These are phyloP conservation scores for Oreochromis tanganicae DNA, from an alignment of 2,113 vertebrate genomes.

Conservation along the genomic window DNA sequence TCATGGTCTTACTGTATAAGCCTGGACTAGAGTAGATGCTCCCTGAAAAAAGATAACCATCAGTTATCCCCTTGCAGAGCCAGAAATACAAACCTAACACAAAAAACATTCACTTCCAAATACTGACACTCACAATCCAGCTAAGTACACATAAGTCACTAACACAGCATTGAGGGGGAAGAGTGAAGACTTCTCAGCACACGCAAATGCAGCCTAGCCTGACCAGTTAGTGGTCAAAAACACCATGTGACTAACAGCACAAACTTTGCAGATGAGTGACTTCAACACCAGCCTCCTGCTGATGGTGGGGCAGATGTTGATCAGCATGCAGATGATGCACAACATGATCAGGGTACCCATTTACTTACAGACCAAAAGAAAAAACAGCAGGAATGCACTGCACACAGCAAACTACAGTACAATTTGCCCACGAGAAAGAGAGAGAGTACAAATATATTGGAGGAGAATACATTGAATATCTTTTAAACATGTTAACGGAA, in stretches of 20 bases:
- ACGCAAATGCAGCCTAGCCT: constrained; percentile 40
- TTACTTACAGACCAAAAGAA: constrained; percentile 7
- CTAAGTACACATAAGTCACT: not conserved
- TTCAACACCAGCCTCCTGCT: constrained; percentile 23
- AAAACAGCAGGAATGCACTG: constrained; percentile 28
- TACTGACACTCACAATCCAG: not conserved
- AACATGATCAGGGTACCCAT: constrained; percentile 4
- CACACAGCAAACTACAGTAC: constrained; percentile 55
- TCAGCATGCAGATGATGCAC: constrained; percentile 57
- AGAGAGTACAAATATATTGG: not conserved
- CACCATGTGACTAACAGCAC: constrained; percentile 34
- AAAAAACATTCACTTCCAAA: not conserved
- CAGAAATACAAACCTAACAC: not conserved
- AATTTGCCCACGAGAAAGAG: constrained; percentile 18
- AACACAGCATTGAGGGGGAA: not conserved
- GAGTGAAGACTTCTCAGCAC: constrained; percentile 9
- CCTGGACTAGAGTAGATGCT: constrained; percentile 98
- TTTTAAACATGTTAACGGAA: not conserved
- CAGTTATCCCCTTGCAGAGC: not conserved
- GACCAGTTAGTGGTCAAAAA: constrained; percentile 28
- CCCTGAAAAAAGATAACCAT: constrained; percentile 71
- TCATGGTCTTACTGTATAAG: constrained; percentile 99
- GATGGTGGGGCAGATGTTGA: constrained; percentile 23
- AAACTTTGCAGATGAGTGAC: constrained; percentile 38
- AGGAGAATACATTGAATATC: not conserved